Conservation (phyloP, 2,888 invertebrate genomes). For the Agrochola lychnidis region DNA sequence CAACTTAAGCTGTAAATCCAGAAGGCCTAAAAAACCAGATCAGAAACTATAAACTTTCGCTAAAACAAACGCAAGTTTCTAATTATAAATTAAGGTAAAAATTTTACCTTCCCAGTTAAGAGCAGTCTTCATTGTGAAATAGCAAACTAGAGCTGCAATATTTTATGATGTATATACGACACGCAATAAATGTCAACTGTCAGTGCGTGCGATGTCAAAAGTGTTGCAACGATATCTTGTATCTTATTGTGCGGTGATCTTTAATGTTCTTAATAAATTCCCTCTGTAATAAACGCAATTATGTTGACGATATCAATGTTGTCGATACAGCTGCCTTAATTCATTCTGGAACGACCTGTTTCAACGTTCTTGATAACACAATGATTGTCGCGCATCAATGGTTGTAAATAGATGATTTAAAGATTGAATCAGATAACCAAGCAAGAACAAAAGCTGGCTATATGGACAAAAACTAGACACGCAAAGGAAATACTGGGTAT, state of each 20-base stretch:
- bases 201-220: slow-evolving; percentile 31
- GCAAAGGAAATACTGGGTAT: slow-evolving; percentile 19
- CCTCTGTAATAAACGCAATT: slow-evolving; percentile 35
- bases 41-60: not conserved
- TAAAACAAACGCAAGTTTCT: not conserved
- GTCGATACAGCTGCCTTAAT: slow-evolving; percentile 46
- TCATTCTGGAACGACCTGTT: slow-evolving; percentile 10
- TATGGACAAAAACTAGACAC: slow-evolving; percentile 17
- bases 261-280: slow-evolving; percentile 48
- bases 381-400: not conserved
- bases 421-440: slow-evolving; percentile 19
- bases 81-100: not conserved
- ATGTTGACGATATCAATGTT: slow-evolving; percentile 35
- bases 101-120: not conserved
- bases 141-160: slow-evolving; percentile 13
- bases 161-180: slow-evolving; percentile 38
- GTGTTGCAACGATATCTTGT: slow-evolving; percentile 43
- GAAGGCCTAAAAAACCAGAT: not conserved
- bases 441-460: not conserved
- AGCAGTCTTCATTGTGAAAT: slow-evolving; percentile 22
- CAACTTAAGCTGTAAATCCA: not conserved
- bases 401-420: slow-evolving; percentile 16
- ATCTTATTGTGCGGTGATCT: slow-evolving; percentile 50
- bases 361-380: not conserved
- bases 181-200: slow-evolving; percentile 50